Evolutionary conservation across 1,140 invertebrate species (phyloP).

Genomic region (Triops longicaudatus): DNA sequence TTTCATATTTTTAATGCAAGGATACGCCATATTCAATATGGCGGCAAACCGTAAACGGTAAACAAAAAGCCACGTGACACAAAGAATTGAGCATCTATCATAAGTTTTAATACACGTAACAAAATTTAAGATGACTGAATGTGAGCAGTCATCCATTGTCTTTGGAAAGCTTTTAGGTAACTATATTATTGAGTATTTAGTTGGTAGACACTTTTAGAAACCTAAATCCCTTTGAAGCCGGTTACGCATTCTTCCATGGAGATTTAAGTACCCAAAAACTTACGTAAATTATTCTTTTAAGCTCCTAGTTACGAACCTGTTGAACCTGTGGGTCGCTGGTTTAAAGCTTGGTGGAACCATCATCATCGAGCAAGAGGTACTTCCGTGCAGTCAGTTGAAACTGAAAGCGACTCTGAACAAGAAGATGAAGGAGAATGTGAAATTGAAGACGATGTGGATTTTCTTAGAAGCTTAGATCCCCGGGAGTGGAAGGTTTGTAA

Average conservation of each 20-base stretch:
- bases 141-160: background rate
- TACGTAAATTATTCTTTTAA: background rate
- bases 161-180: background rate
- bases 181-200: background rate
- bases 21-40: too few species aligned
- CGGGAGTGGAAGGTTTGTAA: conserved; percentile 76
- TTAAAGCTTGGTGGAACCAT: conserved; percentile 37
- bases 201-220: background rate
- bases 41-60: too few species aligned
- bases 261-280: background rate
- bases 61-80: too few species aligned
- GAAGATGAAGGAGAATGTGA: conserved; percentile 37
- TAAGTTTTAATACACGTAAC: background rate
- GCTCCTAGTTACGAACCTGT: conserved; percentile 33
- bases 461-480: conserved; percentile 82
- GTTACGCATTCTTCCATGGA: background rate
- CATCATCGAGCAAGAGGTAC: conserved; percentile 38
- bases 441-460: conserved; percentile 69
- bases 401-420: conserved; percentile 34
- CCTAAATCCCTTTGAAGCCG: background rate
- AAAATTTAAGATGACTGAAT: background rate
- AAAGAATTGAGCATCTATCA: too few species aligned
- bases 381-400: conserved; percentile 33
- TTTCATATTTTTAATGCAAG: too few species aligned
- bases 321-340: conserved; percentile 45